Percentiles rank a stretch among this genome's conserved stretches.
phyloP scores from a whole-genome alignment of 2,797 vertebrate species.

The Rhadinocentrus ornatus region DNA sequence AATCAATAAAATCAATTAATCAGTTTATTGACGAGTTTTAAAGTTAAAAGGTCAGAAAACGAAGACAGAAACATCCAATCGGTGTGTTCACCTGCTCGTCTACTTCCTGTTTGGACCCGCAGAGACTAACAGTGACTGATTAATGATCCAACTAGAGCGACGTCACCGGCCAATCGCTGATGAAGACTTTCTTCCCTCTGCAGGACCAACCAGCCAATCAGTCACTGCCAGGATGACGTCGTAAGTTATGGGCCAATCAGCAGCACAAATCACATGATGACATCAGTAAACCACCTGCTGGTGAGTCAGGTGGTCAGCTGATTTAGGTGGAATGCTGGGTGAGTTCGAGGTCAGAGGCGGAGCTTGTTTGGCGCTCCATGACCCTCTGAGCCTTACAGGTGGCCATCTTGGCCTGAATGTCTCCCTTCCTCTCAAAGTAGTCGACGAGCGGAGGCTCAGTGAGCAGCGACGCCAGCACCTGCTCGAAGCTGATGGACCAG shows the following conservation, averaged over 20 bases:
- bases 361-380: conserved; percentile 92
- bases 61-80: neutral
- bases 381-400: conserved; percentile 86
- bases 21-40: neutral
- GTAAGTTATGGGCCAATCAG: neutral
- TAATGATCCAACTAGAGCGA: neutral
- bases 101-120: neutral
- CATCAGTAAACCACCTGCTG: neutral
- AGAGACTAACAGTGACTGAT: neutral
- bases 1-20: conserved; percentile 3
- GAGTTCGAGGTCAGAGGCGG: conserved; percentile 90
- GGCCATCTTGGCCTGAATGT: conserved; percentile 87
- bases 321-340: conserved; percentile 81
- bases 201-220: conserved; percentile 2
- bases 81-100: neutral
- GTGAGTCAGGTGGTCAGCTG: neutral
- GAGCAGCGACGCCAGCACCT: conserved; percentile 94
- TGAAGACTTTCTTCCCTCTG: neutral
- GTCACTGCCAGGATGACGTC: neutral
- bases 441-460: conserved; percentile 94
- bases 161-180: neutral
- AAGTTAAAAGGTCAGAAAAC: neutral
- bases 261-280: neutral
- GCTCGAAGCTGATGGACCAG: conserved; percentile 97
- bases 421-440: conserved; percentile 92